phyloP scores from a whole-genome alignment of 2,888 invertebrate genomes.

The Macrosoma leucophasiata region DNA sequence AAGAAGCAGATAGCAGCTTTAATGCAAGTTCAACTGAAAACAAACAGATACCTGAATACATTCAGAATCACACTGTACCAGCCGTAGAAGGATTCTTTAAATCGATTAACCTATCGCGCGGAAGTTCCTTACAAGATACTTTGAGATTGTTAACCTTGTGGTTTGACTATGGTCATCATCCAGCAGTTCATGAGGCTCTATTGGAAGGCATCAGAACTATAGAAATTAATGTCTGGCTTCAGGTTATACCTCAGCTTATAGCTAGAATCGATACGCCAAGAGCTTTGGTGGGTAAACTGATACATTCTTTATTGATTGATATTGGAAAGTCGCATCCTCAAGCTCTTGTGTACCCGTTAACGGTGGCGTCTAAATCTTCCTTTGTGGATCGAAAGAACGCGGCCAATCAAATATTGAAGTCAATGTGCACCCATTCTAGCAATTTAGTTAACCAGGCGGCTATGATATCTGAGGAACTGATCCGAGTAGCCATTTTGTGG shows the following conservation, averaged over 20 bases:
- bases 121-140: slow-evolving; percentile 97
- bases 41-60: slow-evolving; percentile 67
- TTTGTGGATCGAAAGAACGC: slow-evolving; percentile 89
- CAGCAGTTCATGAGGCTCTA: slow-evolving; percentile 95
- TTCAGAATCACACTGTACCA: slow-evolving; percentile 89
- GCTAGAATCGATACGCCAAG: slow-evolving; percentile 97
- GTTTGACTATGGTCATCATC: slow-evolving; percentile 98
- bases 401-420: slow-evolving; percentile 95
- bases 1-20: slow-evolving; percentile 43
- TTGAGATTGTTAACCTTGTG: slow-evolving; percentile 95
- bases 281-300: slow-evolving; percentile 90
- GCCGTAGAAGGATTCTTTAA: slow-evolving; percentile 97
- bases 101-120: slow-evolving; percentile 93
- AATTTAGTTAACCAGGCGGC: slow-evolving; percentile 96
- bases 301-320: slow-evolving; percentile 95
- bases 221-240: slow-evolving; percentile 98
- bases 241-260: slow-evolving; percentile 99
- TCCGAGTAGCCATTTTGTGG: slow-evolving; percentile 98
- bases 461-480: slow-evolving; percentile 97
- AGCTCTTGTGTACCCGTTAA: slow-evolving; percentile 97
- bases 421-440: slow-evolving; percentile 96
- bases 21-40: slow-evolving; percentile 31
- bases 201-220: slow-evolving; percentile 94
- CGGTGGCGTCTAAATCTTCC: slow-evolving; percentile 97
- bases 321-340: slow-evolving; percentile 99